These are phyloP conservation scores for Synanthedon formicaeformis DNA, from an alignment of 2,888 invertebrate species.

Conservation along the genomic window DNA sequence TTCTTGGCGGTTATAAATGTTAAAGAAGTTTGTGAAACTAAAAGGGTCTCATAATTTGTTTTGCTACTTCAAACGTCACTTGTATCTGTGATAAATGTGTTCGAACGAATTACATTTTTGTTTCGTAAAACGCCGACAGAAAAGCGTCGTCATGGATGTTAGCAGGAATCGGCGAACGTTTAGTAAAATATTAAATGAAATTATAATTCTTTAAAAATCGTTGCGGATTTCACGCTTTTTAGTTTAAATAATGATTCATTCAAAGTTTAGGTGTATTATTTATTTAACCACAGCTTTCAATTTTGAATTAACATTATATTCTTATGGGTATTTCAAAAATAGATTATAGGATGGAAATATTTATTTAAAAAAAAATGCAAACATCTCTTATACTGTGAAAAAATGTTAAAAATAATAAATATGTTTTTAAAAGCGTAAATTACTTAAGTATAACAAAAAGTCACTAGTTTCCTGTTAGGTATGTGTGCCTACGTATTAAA, in stretches of 20 bases:
- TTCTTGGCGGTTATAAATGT: slow-evolving; percentile 54
- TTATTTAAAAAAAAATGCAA: too few species aligned
- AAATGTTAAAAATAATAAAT: too few species aligned
- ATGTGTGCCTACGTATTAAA: too few species aligned
- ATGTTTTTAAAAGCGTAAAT: too few species aligned
- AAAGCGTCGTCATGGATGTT: slow-evolving; percentile 26
- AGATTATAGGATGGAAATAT: too few species aligned
- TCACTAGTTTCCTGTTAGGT: too few species aligned
- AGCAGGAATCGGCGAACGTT: slow-evolving; percentile 8
- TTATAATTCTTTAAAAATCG: slow-evolving; percentile 1
- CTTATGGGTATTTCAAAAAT: too few species aligned
- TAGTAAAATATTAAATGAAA: slow-evolving; percentile 14
- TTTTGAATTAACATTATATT: too few species aligned
- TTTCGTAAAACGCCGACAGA: slow-evolving; percentile 39
- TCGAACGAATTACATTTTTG: slow-evolving; percentile 51
- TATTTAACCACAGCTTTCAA: too few species aligned
- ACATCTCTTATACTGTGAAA: too few species aligned
- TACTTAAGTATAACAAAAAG: too few species aligned
- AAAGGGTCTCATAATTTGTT: slow-evolving; percentile 61
- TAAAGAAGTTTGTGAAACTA: slow-evolving; percentile 50
- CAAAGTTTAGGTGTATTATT: too few species aligned
- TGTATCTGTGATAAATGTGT: slow-evolving; percentile 63
- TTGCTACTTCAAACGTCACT: slow-evolving; percentile 69
- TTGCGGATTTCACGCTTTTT: neutral
- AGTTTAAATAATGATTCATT: neutral